These are phyloP conservation scores for Drosophila parabipectinata DNA, from an alignment of 1,140 invertebrate genomes.

Conservation along the genomic window DNA sequence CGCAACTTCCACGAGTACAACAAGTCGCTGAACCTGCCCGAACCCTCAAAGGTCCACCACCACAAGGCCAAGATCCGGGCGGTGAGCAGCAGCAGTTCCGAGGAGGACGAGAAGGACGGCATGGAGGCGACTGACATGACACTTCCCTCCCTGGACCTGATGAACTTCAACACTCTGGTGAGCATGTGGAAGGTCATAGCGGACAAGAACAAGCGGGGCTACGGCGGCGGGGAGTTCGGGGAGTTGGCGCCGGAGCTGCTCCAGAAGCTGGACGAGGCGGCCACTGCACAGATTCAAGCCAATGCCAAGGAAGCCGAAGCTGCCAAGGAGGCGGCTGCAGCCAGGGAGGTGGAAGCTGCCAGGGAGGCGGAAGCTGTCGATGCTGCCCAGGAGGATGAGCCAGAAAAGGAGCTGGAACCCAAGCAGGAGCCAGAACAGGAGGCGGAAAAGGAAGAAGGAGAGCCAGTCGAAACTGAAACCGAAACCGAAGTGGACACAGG, in stretches of 20 bases:
- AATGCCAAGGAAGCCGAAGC: not conserved
- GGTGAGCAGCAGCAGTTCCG: conserved; percentile 77
- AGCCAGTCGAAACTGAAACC: not conserved
- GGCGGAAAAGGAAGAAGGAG: not conserved
- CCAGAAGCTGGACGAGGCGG: conserved; percentile 60
- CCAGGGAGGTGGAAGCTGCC: conserved; percentile 2
- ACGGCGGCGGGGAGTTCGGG: conserved; percentile 49
- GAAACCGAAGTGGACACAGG: not conserved
- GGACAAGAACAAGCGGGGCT: conserved; percentile 68
- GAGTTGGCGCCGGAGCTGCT: conserved; percentile 67
- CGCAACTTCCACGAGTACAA: conserved; percentile 72
- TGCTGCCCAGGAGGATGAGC: not conserved
- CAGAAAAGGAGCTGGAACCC: not conserved
- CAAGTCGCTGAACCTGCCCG: conserved; percentile 57
- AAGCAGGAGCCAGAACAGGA: not conserved
- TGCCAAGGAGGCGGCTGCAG: not conserved
- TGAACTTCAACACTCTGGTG: conserved; percentile 64
- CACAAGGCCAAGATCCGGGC: conserved; percentile 69
- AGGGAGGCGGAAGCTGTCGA: conserved; percentile 5
- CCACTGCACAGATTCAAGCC: conserved; percentile 10
- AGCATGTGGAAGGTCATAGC: conserved; percentile 81
- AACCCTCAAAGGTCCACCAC: conserved; percentile 11
- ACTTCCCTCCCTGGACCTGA: conserved; percentile 41
- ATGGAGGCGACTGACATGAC: not conserved
- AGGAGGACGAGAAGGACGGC: conserved; percentile 52